Evolutionary conservation across 1,140 invertebrate species (phyloP), one percentile per base, ranked within the genome.

Genomic region (Atta colombica): DNA sequence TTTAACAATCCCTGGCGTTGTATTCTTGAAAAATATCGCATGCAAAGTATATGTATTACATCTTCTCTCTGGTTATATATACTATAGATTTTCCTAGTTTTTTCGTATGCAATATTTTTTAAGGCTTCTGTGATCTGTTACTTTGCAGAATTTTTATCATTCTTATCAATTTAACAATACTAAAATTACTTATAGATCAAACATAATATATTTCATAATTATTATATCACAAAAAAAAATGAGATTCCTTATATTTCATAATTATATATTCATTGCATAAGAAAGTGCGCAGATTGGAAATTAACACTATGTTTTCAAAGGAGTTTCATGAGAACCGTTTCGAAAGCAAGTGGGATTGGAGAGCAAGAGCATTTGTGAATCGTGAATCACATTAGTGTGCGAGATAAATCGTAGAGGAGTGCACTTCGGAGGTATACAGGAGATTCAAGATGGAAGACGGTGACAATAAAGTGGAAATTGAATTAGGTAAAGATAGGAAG

Each of bases 401-500:
- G 21, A 28, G 39, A 49, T 28, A 25, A n/a, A 45, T n/a, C 35
- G 49, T 69, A 49, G n/a, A 18, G 45, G 21, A 51, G 66, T 16
- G 66, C 5, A 45, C 12, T 68, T 69, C 39, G 39, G 21, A 16
- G 18, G 35, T 69, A 14, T 35, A 81, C 31, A 69, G 49, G 14
- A 61, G 69, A 84, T 92, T 90, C 88, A 92, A 94, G 84, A 95
- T 95, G 94, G 93, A 93, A 91, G 92, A 92, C 78, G 86, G 65
- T 84, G 87, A 93, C 80, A 93, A 92, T 88, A 92, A 93, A 91
- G 87, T 87, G 51, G 91, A 93, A 65, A 78, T 93, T 45, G 95
- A 95, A 91, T 90, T 94, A 77, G 94, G 93, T 75, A 93, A 95
- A 90, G 96, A 97, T 90, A 96, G 96, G 93, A 97, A 97, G 95